Conservation (phyloP, 2,113 vertebrate genomes). For the Danio rerio region DNA sequence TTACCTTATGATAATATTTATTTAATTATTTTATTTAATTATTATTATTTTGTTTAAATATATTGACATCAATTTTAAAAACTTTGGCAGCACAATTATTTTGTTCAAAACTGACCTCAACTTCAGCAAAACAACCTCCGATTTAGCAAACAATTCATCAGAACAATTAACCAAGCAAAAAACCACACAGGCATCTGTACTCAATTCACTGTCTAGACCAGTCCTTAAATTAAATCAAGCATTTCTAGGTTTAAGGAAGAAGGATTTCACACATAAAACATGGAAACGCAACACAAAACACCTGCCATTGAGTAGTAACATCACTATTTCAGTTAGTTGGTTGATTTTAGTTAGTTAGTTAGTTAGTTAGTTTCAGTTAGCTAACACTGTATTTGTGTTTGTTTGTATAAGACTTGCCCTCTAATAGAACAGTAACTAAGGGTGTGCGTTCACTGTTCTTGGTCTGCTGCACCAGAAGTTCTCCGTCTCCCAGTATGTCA, state of each 20-base stretch:
- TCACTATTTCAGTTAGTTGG: background rate
- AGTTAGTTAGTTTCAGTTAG: too few relatives aligned
- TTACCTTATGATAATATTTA: too few relatives aligned
- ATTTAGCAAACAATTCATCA: too few relatives aligned
- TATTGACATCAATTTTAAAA: too few relatives aligned
- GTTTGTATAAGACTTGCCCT: constrained; percentile 76
- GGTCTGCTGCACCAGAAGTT: constrained; percentile 93
- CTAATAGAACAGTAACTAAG: constrained; percentile 91
- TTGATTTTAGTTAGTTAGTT: too few relatives aligned
- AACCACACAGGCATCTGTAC: background rate
- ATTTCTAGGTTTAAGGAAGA: background rate
- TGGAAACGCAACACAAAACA: background rate
- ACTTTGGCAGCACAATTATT: too few relatives aligned
- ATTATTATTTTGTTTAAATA: background rate
- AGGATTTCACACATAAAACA: background rate
- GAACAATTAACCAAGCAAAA: background rate
- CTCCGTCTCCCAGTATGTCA: constrained; percentile 87
- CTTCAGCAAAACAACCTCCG: too few relatives aligned
- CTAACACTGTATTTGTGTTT: constrained; percentile 1
- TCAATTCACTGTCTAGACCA: background rate
- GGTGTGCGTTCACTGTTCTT: constrained; percentile 97
- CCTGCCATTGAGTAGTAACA: background rate
- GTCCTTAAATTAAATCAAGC: background rate
- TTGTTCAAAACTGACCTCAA: too few relatives aligned
- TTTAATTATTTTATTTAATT: background rate